A percentile compares a stretch with the other conserved stretches of the same genome.
phyloP scores from a whole-genome alignment of 2,113 vertebrate genomes.

The Phalacrocorax pelagicus region DNA sequence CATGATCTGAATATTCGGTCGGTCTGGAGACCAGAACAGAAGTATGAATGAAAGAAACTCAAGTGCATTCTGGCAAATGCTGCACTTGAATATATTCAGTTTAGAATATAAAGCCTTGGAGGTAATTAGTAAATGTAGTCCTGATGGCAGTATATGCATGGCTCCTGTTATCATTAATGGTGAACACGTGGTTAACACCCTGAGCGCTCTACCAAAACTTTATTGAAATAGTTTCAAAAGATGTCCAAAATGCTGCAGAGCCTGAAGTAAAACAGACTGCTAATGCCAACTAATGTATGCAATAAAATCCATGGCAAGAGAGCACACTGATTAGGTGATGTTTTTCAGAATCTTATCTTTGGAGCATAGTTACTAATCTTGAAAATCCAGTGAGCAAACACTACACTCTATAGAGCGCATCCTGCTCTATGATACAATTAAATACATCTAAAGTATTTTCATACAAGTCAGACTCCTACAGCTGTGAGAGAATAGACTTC shows the following conservation, averaged over 20 bases:
- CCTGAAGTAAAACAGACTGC: conserved; percentile 33
- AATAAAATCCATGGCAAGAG: background rate
- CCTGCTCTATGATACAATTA: background rate
- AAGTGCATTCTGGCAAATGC: conserved; percentile 6
- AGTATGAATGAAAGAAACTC: conserved; percentile 23
- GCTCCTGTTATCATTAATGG: background rate
- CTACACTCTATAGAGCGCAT: background rate
- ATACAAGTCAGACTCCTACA: background rate
- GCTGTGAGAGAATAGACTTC: background rate
- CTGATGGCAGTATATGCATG: background rate
- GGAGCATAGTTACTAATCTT: background rate
- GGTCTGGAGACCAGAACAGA: conserved; percentile 6
- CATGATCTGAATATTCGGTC: conserved; percentile 9
- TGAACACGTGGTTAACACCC: conserved; percentile 37
- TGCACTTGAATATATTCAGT: background rate
- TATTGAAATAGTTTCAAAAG: background rate
- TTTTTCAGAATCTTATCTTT: background rate
- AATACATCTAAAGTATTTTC: background rate
- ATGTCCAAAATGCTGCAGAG: background rate
- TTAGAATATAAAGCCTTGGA: conserved; percentile 4
- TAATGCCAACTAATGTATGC: background rate
- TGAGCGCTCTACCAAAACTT: conserved; percentile 29
- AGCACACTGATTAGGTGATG: background rate
- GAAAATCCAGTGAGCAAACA: background rate
- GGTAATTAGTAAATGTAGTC: background rate